A percentile compares a stretch with the other conserved stretches of the same genome.
These are phyloP conservation scores for Spondyliosoma cantharus DNA, from an alignment of 2,797 vertebrate species.

Conservation along the genomic window DNA sequence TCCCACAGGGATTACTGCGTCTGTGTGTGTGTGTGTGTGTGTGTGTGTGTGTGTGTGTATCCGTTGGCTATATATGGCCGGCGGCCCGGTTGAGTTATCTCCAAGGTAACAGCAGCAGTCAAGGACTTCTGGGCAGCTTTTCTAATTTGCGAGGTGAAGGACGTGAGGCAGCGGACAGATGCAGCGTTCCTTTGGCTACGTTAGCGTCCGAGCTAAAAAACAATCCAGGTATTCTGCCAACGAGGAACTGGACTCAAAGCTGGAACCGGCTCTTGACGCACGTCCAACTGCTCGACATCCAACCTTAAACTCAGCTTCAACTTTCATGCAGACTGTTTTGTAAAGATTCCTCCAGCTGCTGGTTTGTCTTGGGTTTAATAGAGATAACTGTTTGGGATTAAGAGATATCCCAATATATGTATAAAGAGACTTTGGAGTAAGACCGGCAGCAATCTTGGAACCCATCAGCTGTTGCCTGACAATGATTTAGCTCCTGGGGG, in stretches of 20 bases:
- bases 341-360: neutral
- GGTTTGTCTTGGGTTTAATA: neutral
- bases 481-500: no score
- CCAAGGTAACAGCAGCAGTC: slow-evolving; percentile 1
- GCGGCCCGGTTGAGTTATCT: slow-evolving; percentile 29
- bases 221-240: neutral
- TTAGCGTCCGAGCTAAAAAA: neutral
- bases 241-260: neutral
- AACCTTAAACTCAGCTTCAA: neutral
- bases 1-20: slow-evolving; percentile 64
- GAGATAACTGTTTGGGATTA: neutral
- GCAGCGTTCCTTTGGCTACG: neutral
- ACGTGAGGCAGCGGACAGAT: slow-evolving; percentile 27
- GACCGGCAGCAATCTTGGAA: no score
- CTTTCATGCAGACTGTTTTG: neutral
- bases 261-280: neutral
- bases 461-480: no score
- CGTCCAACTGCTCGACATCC: neutral
- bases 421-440: no score
- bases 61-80: neutral
- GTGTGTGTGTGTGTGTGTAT: slow-evolving; percentile 4
- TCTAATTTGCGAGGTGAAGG: slow-evolving; percentile 21
- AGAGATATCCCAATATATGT: no score
- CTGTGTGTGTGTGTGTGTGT: slow-evolving; percentile 15
- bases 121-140: slow-evolving; percentile 24